Evolutionary conservation across 2,888 invertebrate species (phyloP).

Genomic region (Octodonta nipae): DNA sequence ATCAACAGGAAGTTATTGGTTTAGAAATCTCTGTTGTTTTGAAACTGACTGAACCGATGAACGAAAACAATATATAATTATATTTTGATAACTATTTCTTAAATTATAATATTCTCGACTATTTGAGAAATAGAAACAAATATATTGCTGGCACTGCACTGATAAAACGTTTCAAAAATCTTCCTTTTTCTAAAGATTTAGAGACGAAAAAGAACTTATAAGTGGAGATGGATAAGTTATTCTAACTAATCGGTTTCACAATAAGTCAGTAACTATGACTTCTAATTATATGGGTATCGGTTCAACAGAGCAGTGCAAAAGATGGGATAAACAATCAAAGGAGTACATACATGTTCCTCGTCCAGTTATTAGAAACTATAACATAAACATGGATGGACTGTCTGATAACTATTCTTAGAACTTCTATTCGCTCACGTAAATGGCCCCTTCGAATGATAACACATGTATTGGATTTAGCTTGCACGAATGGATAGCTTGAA

Average conservation of each 20-base stretch:
- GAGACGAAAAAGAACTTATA: slow-evolving; percentile 12
- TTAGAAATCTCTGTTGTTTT: slow-evolving; percentile 2
- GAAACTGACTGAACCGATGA: slow-evolving; percentile 4
- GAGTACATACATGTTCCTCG: slow-evolving; percentile 2
- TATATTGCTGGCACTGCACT: slow-evolving; percentile 10
- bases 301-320: slow-evolving; percentile 3
- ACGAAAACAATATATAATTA: slow-evolving; percentile 7
- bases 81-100: too few species aligned
- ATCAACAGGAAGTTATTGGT: too few species aligned
- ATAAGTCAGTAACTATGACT: slow-evolving; percentile 4
- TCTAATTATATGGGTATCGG: slow-evolving; percentile 4
- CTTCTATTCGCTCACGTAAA: slow-evolving; percentile 5
- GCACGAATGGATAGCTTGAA: slow-evolving; percentile 6
- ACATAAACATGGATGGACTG: not conserved
- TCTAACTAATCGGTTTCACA: slow-evolving; percentile 8
- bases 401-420: slow-evolving; percentile 1
- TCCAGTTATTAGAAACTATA: too few species aligned
- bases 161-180: slow-evolving; percentile 13
- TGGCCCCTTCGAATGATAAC: slow-evolving; percentile 7
- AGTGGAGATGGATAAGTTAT: slow-evolving; percentile 12
- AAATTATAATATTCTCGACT: not conserved
- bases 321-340: slow-evolving; percentile 7
- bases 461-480: slow-evolving; percentile 6
- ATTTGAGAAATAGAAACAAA: slow-evolving; percentile 1
- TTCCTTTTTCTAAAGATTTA: slow-evolving; percentile 12